Evolutionary conservation across 2,888 invertebrate species (phyloP).

Genomic region (Pandemis heparana): DNA sequence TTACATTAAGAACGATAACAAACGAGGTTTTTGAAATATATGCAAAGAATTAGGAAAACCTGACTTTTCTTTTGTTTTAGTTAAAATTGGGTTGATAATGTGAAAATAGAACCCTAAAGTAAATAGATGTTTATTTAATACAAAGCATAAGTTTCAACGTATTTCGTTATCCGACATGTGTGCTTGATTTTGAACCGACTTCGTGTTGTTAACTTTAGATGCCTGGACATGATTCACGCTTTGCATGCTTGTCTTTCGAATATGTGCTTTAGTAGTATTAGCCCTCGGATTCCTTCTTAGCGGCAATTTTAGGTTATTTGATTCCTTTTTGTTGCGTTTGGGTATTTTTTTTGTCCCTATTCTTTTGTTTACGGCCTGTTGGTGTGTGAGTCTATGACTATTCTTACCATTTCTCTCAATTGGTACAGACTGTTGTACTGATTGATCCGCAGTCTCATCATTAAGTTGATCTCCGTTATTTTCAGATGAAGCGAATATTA

Average conservation of each 20-base stretch:
- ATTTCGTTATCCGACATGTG: conserved; percentile 33
- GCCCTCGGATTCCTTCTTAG: not conserved
- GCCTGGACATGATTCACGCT: not conserved
- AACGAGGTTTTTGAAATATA: not conserved
- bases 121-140: not conserved
- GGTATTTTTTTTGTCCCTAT: not conserved
- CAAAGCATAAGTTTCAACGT: not conserved
- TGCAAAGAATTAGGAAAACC: too few species aligned
- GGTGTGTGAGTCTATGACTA: not conserved
- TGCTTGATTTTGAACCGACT: not conserved
- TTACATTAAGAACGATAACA: too few species aligned
- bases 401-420: not conserved
- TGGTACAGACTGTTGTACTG: not conserved
- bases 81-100: not conserved
- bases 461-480: not conserved
- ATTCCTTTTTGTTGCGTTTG: not conserved
- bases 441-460: not conserved
- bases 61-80: not conserved
- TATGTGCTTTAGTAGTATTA: not conserved
- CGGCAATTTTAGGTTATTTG: not conserved
- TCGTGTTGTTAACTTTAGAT: conserved; percentile 9
- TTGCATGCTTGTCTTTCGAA: not conserved
- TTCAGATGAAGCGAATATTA: too few species aligned
- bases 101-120: not conserved
- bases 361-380: not conserved